phyloP scores from a whole-genome alignment of 2,888 invertebrate genomes.

The Homarus gammarus region DNA sequence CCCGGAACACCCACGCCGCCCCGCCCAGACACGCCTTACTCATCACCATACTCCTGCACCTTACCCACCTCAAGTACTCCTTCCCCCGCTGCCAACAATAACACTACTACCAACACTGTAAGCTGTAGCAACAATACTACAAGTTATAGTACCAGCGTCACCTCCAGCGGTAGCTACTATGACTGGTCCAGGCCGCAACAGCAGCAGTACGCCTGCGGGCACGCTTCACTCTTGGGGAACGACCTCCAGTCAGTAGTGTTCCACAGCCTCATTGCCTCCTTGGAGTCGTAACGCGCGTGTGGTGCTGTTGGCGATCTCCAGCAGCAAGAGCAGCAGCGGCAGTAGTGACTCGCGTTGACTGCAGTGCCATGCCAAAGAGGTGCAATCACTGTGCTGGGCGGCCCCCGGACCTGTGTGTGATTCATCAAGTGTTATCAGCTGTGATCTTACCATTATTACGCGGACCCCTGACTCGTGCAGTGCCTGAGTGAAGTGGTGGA shows the following conservation, averaged over 20 bases:
- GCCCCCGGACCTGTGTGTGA: conserved; percentile 44
- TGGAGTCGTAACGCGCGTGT: conserved; percentile 81
- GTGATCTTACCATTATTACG: conserved; percentile 63
- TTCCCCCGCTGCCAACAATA: conserved; percentile 45
- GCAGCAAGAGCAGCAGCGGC: conserved; percentile 48
- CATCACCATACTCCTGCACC: conserved; percentile 44
- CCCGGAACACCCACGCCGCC: conserved; percentile 57
- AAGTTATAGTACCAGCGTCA: conserved; percentile 33
- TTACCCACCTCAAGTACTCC: conserved; percentile 51
- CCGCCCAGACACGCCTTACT: conserved; percentile 60
- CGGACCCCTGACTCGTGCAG: conserved; percentile 64
- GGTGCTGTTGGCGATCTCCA: conserved; percentile 58
- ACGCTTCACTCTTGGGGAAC: conserved; percentile 83
- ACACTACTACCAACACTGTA: conserved; percentile 20
- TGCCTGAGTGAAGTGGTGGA: conserved; percentile 53
- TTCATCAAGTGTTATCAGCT: conserved; percentile 70
- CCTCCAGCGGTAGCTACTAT: conserved; percentile 43
- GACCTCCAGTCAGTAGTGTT: conserved; percentile 83
- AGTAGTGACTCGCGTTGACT: conserved; percentile 42
- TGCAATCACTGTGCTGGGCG: conserved; percentile 61
- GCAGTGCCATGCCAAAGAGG: conserved; percentile 71
- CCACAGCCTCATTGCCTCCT: conserved; percentile 83
- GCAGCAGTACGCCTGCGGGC: conserved; percentile 82
- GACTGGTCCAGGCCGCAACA: conserved; percentile 75
- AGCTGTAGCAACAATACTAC: conserved; percentile 33